Conservation (phyloP, 2,113 vertebrate species). For the Cyanocitta stelleri region DNA sequence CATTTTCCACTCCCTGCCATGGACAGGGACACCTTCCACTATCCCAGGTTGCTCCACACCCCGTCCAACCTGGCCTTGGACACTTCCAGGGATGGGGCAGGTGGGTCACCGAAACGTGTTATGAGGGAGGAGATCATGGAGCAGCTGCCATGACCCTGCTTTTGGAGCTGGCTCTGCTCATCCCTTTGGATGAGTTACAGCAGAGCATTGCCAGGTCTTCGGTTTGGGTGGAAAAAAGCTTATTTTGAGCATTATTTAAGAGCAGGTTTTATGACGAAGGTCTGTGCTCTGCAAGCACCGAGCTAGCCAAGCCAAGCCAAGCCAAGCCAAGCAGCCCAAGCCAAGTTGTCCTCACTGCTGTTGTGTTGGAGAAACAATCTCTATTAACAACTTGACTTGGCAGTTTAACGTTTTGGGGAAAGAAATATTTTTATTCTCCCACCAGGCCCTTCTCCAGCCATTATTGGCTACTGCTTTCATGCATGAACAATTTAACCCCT, state of each 20-base stretch:
- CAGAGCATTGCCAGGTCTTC: background rate
- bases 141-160: background rate
- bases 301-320: background rate
- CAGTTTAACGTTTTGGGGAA: background rate
- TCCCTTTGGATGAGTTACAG: background rate
- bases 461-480: background rate
- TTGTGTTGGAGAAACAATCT: background rate
- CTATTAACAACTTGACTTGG: conserved; percentile 12
- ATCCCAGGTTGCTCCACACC: background rate
- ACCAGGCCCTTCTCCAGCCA: background rate
- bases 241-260: background rate
- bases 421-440: background rate
- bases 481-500: background rate
- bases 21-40: background rate
- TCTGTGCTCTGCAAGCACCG: background rate
- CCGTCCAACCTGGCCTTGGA: fast-evolving
- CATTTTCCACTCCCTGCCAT: background rate
- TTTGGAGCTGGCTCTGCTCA: background rate
- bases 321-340: background rate
- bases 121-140: fast-evolving
- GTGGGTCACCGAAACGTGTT: background rate
- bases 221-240: background rate
- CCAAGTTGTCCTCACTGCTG: background rate
- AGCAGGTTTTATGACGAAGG: background rate
- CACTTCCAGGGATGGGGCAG: background rate